Percentiles rank a stretch among this genome's conserved stretches.
phyloP scores from a whole-genome alignment of 2,113 vertebrate genomes.

The Camelus dromedarius region DNA sequence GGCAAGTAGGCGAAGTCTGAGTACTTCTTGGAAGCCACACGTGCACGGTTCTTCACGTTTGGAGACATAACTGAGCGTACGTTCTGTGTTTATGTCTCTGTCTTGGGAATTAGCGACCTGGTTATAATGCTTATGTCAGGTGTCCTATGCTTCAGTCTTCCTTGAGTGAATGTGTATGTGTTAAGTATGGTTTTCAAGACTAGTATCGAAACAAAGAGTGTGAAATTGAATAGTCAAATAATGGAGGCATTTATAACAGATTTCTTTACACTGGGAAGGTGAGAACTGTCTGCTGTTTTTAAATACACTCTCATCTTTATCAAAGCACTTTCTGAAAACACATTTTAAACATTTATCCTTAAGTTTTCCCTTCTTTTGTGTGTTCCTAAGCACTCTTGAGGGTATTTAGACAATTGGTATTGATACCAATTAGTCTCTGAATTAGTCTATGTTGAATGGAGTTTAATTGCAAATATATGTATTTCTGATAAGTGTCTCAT shows the following conservation, averaged over 20 bases:
- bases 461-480: slow-evolving; percentile 11
- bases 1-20: not conserved
- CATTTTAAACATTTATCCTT: not conserved
- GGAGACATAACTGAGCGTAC: not conserved
- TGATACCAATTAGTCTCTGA: not conserved
- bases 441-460: not conserved
- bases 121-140: not conserved
- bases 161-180: not conserved
- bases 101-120: not conserved
- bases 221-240: not conserved
- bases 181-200: not conserved
- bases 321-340: not conserved
- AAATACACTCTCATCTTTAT: not conserved
- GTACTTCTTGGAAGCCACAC: not conserved
- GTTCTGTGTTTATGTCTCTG: not conserved
- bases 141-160: not conserved
- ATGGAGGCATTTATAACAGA: not conserved
- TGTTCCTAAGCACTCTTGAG: not conserved
- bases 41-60: not conserved
- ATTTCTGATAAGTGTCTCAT: not conserved
- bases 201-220: not conserved
- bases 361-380: not conserved
- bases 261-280: not conserved
- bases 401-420: not conserved
- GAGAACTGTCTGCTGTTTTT: not conserved